phyloP scores from a whole-genome alignment of 1,140 invertebrate genomes.

The Harpegnathos saltator region DNA sequence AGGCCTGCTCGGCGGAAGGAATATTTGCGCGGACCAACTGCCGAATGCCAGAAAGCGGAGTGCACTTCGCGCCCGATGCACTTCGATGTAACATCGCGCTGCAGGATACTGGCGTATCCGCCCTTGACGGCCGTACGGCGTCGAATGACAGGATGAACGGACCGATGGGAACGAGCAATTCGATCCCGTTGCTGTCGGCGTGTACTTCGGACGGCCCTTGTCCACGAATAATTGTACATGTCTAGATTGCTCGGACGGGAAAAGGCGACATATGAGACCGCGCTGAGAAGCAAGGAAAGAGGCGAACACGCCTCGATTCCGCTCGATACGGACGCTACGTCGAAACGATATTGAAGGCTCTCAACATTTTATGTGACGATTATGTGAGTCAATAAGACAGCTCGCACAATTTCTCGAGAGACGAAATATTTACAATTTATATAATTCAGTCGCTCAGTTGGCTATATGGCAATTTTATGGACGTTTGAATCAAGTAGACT shows the following conservation, averaged over 20 bases:
- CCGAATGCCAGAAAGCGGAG: conserved; percentile 31
- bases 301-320: conserved; percentile 9
- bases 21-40: conserved; percentile 43
- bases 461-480: no score
- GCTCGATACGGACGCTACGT: conserved; percentile 10
- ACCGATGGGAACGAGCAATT: conserved; percentile 60
- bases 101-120: conserved; percentile 34
- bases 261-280: conserved; percentile 34
- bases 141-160: conserved; percentile 53
- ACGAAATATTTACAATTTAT: no score
- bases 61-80: conserved; percentile 55
- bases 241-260: conserved; percentile 41
- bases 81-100: conserved; percentile 45
- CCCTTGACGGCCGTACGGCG: conserved; percentile 52
- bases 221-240: conserved; percentile 56
- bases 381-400: no score
- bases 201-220: conserved; percentile 48
- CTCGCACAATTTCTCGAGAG: no score
- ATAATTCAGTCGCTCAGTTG: no score
- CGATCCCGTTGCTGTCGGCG: conserved; percentile 52
- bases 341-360: no score
- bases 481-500: no score
- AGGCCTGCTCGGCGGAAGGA: conserved; percentile 9
- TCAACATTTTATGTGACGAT: no score
- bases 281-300: conserved; percentile 3